A percentile compares a stretch with the other conserved stretches of the same genome.
Evolutionary conservation across 2,888 invertebrate species (phyloP).

Genomic region (Sinodicranocentrus sp.): DNA sequence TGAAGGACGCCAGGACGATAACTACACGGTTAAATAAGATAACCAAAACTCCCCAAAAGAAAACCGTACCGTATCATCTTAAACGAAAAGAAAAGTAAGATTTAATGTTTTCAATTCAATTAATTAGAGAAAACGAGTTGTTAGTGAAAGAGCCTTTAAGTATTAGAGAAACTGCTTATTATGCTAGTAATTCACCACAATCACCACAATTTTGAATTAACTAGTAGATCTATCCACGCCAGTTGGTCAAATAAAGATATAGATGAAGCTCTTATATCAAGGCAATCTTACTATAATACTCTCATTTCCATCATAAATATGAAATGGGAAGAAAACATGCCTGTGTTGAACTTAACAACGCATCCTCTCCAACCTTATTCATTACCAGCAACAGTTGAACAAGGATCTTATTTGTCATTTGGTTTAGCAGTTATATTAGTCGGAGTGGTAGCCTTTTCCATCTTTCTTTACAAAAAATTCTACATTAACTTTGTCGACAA

Average conservation of each 20-base stretch:
- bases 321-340: neutral
- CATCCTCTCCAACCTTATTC: neutral
- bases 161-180: no score
- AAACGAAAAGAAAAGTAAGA: no score
- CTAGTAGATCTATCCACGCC: slow-evolving; percentile 11
- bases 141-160: no score
- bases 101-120: no score
- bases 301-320: neutral
- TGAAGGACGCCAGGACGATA: no score
- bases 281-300: neutral
- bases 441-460: neutral
- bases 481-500: no score
- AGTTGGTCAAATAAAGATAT: neutral
- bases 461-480: neutral
- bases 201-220: no score
- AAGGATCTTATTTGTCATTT: neutral
- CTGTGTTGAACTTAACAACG: neutral
- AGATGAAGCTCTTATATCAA: neutral
- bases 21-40: no score
- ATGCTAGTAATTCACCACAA: no score
- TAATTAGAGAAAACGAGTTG: no score
- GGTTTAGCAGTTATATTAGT: neutral
- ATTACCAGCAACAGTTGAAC: neutral
- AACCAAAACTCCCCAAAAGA: no score
- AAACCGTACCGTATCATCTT: no score